Evolutionary conservation across 2,888 invertebrate genomes (phyloP).

Genomic region (Scaptomyza cyrtandrae): DNA sequence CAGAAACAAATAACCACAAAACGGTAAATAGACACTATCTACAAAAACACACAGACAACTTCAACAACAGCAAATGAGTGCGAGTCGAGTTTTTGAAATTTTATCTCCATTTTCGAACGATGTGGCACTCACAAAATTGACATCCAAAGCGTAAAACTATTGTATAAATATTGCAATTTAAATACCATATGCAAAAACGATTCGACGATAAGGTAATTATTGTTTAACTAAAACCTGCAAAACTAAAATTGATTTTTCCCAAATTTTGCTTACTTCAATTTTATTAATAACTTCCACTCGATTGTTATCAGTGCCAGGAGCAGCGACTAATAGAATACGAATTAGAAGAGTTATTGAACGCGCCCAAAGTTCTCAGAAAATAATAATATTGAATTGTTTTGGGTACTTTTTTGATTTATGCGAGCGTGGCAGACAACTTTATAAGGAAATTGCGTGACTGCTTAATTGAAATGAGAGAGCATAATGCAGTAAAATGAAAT

Average conservation of each 20-base stretch:
- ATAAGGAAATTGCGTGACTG: slow-evolving; percentile 75
- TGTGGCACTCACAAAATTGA: slow-evolving; percentile 17
- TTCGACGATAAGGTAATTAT: slow-evolving; percentile 23
- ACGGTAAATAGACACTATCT: slow-evolving; percentile 51
- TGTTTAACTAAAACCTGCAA: background rate
- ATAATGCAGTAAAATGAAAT: slow-evolving; percentile 1
- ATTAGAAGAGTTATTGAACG: slow-evolving; percentile 44
- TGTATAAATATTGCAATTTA: slow-evolving; percentile 33
- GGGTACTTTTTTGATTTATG: slow-evolving; percentile 64
- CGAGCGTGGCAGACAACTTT: slow-evolving; percentile 60
- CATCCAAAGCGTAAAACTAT: slow-evolving; percentile 8
- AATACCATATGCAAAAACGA: slow-evolving; percentile 30
- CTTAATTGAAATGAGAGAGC: slow-evolving; percentile 69
- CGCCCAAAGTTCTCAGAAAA: slow-evolving; percentile 29
- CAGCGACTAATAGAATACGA: background rate
- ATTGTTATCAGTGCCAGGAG: slow-evolving; percentile 9
- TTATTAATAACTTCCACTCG: slow-evolving; percentile 9
- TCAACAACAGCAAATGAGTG: slow-evolving; percentile 23
- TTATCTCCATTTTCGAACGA: slow-evolving; percentile 18
- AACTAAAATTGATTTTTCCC: background rate
- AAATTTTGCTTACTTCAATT: background rate
- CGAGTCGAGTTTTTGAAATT: slow-evolving; percentile 6
- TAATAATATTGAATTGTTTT: slow-evolving; percentile 30
- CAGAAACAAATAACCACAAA: slow-evolving; percentile 60
- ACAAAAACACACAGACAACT: slow-evolving; percentile 24